Evolutionary conservation across 1,140 invertebrate species (phyloP), one percentile per base, ranked within the genome.

Genomic region (Drosophila nannoptera): DNA sequence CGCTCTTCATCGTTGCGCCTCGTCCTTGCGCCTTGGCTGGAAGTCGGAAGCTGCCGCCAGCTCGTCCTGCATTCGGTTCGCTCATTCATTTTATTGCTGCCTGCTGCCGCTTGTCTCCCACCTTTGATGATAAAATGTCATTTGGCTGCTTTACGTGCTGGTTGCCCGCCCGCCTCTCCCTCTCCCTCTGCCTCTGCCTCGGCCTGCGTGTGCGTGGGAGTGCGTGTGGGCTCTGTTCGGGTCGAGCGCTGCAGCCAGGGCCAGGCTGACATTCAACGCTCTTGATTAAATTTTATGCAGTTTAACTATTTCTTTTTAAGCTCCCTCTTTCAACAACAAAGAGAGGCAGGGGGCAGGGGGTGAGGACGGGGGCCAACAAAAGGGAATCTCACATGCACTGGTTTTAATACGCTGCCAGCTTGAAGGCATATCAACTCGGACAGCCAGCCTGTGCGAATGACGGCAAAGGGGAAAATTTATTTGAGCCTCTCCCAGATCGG

Each of bases 101-200:
- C 64, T 66, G 65, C 62, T 61, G 69, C 46, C 65, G 68, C 63
- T 70, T 71, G 63, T 68, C 59, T 43, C 54, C 80, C 73, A 86
- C 81, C 81, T 84, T 84, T 84, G 81, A 84, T 84, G 80, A 84
- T 84, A 84, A 84, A 84, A 86, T 86, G 80, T 84, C 80, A 84
- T 84, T 83, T 84, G 84, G 81, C 81, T 81, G 81, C 81, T 86
- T 83, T 83, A 78, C 80, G 81, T 84, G 78, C 77, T 82, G 58
- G 63, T 7, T 59, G 14, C 31, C 12, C 12, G 8, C 36, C 33
- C 52, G 46, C 31, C 16, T n/a, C n/a, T 58, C 40, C 8, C n/a
- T 46, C 9, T 42, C 45, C 50, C 16, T 16, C 7, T 65, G 43
- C 14, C 31, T 36, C 9, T 16, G 22, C 52, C 22, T 59, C 31